Base-by-base conservation (phyloP, 2,797 vertebrate genomes). In the Bryconaethiops microstoma region DNA sequence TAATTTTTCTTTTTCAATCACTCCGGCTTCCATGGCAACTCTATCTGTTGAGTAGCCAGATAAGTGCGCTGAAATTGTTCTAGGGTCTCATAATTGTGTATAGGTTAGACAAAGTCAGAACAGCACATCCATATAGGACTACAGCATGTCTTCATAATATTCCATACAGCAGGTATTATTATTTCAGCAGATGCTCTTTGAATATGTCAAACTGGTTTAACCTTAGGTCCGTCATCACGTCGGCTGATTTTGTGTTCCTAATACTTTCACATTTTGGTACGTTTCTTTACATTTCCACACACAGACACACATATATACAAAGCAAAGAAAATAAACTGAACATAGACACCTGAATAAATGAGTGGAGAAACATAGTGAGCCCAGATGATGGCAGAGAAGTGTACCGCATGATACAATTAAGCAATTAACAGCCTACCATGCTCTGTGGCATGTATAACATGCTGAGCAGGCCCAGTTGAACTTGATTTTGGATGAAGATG, bases 1-100 rank as follows among this genome's bases (percentile, higher is more conserved):
- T 89, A 86, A 87, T 89, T 90, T 89, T 82, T 82, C 68, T 78
- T 87, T 88, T 88, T 90, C 86, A 87, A 85, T 88, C 82, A 77
- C 52, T 52, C 65, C 29, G 29, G 87, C 84, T 89, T 71, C 89
- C 88, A 88, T 90, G 85, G 88, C 85, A 89, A 90, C 88, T 86
- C 84, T 86, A 87, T 89, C 85, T 88, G 87, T 86, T 86, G 85
- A 87, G 87, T 81, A 81, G 87, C 86, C 88, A 87, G 83, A 81
- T 82, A 63, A 82, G 80, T 68, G 59, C 76, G 78, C 80, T 83
- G 85, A 88, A 90, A 90, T 88, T 84, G 83, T 86, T 86, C 85
- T 82, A 80, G 80, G 83, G 83, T 62, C 79, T 78, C 81, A 78
- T 88, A 88, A 89, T 87, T 87, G 87, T 78, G 76, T 82, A 80